Conservation (phyloP, 2,113 vertebrate species). For the Myotis brandtii region DNA sequence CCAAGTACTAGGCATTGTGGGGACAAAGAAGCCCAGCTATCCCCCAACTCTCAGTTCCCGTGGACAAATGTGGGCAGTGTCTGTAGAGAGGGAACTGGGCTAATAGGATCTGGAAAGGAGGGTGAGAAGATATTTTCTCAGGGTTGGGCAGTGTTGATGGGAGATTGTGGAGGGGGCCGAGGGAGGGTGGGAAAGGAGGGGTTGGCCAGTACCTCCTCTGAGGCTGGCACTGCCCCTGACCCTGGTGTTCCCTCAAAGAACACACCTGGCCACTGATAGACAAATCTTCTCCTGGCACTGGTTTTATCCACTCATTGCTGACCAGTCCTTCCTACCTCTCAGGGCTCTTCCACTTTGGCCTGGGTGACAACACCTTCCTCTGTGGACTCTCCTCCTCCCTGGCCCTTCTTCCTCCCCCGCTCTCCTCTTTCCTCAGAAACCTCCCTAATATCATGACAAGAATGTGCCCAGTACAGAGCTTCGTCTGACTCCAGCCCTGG, state of each 20-base stretch:
- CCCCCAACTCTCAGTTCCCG: not conserved
- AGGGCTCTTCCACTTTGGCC: not conserved
- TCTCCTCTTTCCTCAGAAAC: not conserved
- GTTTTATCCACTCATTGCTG: not conserved
- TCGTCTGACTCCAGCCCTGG: fast-evolving
- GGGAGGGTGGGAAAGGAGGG: not conserved
- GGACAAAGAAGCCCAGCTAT: not conserved
- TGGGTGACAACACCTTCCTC: not conserved
- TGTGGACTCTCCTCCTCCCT: not conserved
- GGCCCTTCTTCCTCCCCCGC: not conserved
- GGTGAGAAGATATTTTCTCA: not conserved
- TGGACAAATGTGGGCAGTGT: fast-evolving
- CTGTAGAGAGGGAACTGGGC: not conserved
- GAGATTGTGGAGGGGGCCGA: fast-evolving
- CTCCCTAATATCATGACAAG: not conserved
- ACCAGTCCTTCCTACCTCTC: not conserved
- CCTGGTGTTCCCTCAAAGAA: not conserved
- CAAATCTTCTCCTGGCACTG: not conserved
- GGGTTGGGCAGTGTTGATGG: not conserved
- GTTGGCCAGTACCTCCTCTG: not conserved
- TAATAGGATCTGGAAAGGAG: not conserved
- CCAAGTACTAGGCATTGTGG: not conserved
- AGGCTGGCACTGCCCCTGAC: not conserved
- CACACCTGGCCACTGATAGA: fast-evolving
- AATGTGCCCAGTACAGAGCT: fast-evolving